These are phyloP conservation scores for Dione vanillae DNA, from an alignment of 2,888 invertebrate genomes.

Conservation along the genomic window DNA sequence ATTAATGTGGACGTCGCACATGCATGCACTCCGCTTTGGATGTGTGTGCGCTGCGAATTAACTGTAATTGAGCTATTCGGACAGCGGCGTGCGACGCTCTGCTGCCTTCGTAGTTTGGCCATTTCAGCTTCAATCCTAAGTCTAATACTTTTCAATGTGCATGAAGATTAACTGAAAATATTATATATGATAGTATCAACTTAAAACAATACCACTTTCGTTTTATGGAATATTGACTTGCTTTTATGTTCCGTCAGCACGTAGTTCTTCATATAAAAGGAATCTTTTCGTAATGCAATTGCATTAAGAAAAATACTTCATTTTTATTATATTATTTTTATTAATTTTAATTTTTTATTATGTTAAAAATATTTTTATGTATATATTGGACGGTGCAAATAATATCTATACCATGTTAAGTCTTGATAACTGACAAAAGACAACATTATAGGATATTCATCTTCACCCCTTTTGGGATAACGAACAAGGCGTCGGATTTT, in stretches of 20 bases:
- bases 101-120: constrained; percentile 67
- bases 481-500: constrained; percentile 82
- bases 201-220: neutral
- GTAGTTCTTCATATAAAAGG: neutral
- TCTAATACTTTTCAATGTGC: constrained; percentile 31
- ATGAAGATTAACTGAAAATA: constrained; percentile 11
- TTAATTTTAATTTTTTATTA: too few relatives aligned
- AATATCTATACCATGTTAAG: neutral
- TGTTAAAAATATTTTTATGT: too few relatives aligned
- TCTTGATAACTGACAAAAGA: constrained; percentile 51
- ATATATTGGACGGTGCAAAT: too few relatives aligned
- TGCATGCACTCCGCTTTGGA: constrained; percentile 75
- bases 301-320: too few relatives aligned
- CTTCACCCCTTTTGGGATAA: constrained; percentile 80
- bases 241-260: neutral
- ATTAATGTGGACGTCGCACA: constrained; percentile 79
- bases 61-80: constrained; percentile 84
- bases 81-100: constrained; percentile 71
- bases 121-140: constrained; percentile 54
- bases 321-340: too few relatives aligned
- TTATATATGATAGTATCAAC: neutral
- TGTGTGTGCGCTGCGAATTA: constrained; percentile 83
- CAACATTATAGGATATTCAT: constrained; percentile 67
- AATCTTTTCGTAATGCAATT: neutral
- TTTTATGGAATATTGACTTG: neutral